These are phyloP conservation scores for Noturus placidus DNA, from an alignment of 2,113 vertebrate species.

Conservation along the genomic window DNA sequence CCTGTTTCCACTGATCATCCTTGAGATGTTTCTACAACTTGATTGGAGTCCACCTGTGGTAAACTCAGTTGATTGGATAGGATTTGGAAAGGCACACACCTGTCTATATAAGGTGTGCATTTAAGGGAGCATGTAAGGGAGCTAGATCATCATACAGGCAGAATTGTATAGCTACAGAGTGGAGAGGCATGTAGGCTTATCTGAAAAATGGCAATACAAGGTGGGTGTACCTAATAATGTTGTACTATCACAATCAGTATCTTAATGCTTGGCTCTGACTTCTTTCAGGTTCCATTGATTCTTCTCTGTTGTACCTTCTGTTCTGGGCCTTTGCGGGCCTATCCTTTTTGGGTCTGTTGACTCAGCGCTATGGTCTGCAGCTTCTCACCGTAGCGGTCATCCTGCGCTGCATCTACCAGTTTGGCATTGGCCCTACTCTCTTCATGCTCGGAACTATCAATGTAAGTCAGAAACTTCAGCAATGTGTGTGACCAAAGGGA, in stretches of 20 bases:
- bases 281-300: constrained; percentile 81
- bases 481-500: neutral
- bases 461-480: constrained; percentile 54
- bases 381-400: constrained; percentile 87
- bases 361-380: constrained; percentile 85
- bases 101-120: too few relatives aligned
- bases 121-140: too few relatives aligned
- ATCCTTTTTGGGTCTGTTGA: constrained; percentile 84
- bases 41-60: too few relatives aligned
- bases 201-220: neutral
- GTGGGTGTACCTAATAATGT: neutral
- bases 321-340: constrained; percentile 91
- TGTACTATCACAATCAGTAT: neutral
- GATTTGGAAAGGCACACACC: too few relatives aligned
- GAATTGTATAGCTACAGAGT: neutral
- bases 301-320: constrained; percentile 82
- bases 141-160: neutral
- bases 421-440: constrained; percentile 92
- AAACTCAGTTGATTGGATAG: too few relatives aligned
- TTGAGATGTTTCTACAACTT: too few relatives aligned
- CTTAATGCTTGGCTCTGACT: neutral
- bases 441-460: constrained; percentile 83
- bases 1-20: too few relatives aligned
- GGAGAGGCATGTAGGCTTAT: neutral
- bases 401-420: constrained; percentile 88